These are phyloP conservation scores for Dinothrombium tinctorium DNA, from an alignment of 1,140 invertebrate genomes.

Conservation along the genomic window DNA sequence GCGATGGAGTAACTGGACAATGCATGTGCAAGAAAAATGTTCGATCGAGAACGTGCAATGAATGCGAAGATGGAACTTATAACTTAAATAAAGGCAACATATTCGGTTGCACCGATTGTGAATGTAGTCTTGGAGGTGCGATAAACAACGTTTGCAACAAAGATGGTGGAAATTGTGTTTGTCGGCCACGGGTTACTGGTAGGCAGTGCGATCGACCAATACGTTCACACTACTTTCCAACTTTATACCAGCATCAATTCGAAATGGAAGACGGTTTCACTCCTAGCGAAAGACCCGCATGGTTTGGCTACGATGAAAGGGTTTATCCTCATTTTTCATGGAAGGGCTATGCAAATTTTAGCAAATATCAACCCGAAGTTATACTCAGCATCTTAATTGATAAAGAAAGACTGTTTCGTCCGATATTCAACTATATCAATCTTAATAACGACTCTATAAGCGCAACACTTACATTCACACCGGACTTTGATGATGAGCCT, in stretches of 20 bases:
- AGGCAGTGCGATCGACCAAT: slow-evolving; percentile 63
- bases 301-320: slow-evolving; percentile 59
- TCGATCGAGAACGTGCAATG: slow-evolving; percentile 42
- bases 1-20: slow-evolving; percentile 52
- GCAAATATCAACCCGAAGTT: slow-evolving; percentile 56
- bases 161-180: slow-evolving; percentile 57
- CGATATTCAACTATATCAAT: slow-evolving; percentile 72
- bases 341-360: slow-evolving; percentile 90
- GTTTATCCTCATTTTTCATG: slow-evolving; percentile 77
- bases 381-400: slow-evolving; percentile 53
- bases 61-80: slow-evolving; percentile 62
- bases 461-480: slow-evolving; percentile 51
- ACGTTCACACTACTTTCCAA: slow-evolving; percentile 77
- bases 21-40: slow-evolving; percentile 64
- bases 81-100: slow-evolving; percentile 49
- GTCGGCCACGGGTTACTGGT: slow-evolving; percentile 60
- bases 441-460: slow-evolving; percentile 43
- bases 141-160: slow-evolving; percentile 62
- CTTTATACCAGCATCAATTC: slow-evolving; percentile 54
- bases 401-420: slow-evolving; percentile 62
- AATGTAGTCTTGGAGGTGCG: slow-evolving; percentile 85
- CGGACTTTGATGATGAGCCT: slow-evolving; percentile 31
- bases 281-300: slow-evolving; percentile 41
- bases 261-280: slow-evolving; percentile 77
- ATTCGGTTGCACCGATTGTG: slow-evolving; percentile 74